Evolutionary conservation across 2,113 vertebrate species (phyloP), one percentile per base, ranked within the genome.

Genomic region (Herpetotheres cachinnans): DNA sequence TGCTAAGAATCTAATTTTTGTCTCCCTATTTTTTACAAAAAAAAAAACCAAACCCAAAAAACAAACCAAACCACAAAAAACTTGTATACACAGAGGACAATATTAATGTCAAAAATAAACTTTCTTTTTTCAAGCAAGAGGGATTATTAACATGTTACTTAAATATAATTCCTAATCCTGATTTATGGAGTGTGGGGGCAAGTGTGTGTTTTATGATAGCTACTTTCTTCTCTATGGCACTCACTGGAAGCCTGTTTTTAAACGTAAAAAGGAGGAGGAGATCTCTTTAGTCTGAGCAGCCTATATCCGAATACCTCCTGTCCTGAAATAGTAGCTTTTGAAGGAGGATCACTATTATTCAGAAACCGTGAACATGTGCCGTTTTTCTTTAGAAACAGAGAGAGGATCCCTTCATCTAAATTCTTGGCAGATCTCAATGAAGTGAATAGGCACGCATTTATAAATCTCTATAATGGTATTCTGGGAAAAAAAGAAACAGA

Each of bases 391-490:
- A 16, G 32, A 61, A 80, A 8, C 17, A 47, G 38, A 18, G 34
- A 27, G 4, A 50, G 67, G 71, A 50, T 72, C 86, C 76, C 84
- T 91, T 93, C 88, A 77, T 96, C 92, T 34, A 3, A 73, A 93
- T 97, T 97, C 94, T 21, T 92, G 86, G 96, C 90, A 87, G 86
- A 65, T 96, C 93, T 93, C 78, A 93, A 55, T 77, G 29, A 18
- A 90, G 82, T 40, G 61, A 93, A 89, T 79, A 77, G 81, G 54
- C 50, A 24, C 44, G 6, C 50, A 29, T 96, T 97, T 97, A 82
- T 96, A 95, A 96, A 96, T 97, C 98, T 95, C 69, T 52, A 32
- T 93, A 96, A 96, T 95, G 95, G 95, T 97, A 95, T 97, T 97
- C 94, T 97, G 34, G 29, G 29, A 96, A 92, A 95, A 92, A 65